phyloP scores from a whole-genome alignment of 2,888 invertebrate genomes.

The Cistogaster globosa region DNA sequence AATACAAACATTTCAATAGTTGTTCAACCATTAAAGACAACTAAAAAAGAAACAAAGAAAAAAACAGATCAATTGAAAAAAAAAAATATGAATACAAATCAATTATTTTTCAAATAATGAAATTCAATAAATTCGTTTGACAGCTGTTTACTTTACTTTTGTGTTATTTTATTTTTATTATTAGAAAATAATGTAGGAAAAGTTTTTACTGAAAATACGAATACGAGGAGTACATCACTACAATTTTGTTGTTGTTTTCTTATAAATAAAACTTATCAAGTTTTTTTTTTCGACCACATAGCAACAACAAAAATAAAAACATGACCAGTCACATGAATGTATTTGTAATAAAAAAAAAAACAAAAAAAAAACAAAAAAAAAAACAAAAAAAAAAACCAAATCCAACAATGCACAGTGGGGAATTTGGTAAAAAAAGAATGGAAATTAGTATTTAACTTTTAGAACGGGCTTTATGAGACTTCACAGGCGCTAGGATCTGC shows the following conservation, averaged over 20 bases:
- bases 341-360: constrained; percentile 41
- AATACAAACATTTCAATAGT: constrained; percentile 34
- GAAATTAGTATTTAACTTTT: constrained; percentile 15
- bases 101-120: constrained; percentile 41
- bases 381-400: constrained; percentile 13
- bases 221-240: neutral
- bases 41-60: neutral
- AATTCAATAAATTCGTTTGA: constrained; percentile 59
- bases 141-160: constrained; percentile 40
- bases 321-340: constrained; percentile 49
- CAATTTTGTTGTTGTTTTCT: neutral
- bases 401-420: neutral
- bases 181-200: constrained; percentile 14
- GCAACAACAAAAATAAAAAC: constrained; percentile 24
- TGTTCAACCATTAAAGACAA: constrained; percentile 13
- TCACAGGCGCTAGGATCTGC: too few species aligned
- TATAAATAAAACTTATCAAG: constrained; percentile 20
- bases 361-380: constrained; percentile 24
- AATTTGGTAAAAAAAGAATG: too few species aligned
- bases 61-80: constrained; percentile 29
- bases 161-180: neutral
- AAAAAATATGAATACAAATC: constrained; percentile 24
- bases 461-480: neutral
- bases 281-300: constrained; percentile 19
- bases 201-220: neutral